Conservation (phyloP, 2,797 vertebrate species). For the Cossypha dichroa region DNA sequence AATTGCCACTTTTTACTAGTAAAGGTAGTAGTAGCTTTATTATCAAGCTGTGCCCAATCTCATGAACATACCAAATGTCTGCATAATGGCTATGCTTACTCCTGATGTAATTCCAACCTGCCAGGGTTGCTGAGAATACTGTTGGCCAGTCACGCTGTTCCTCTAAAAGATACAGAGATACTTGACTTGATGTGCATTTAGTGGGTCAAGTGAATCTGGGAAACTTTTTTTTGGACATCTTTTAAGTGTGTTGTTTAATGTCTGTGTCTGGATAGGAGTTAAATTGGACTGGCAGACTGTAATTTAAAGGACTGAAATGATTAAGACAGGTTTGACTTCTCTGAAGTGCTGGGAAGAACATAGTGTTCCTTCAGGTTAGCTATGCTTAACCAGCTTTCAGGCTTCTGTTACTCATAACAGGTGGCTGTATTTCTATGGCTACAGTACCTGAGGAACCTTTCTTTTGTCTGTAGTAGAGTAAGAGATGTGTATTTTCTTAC, state of each 20-base stretch:
- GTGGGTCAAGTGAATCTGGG: not conserved
- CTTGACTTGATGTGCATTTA: not conserved
- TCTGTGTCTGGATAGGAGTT: not conserved
- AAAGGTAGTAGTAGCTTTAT: not conserved
- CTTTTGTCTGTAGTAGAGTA: not conserved
- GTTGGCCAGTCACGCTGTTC: not conserved
- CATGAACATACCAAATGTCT: not conserved
- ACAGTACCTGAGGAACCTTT: not conserved
- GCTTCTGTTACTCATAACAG: not conserved
- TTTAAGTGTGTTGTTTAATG: not conserved
- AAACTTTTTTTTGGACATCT: not conserved
- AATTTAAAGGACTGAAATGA: not conserved
- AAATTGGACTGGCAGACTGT: not conserved
- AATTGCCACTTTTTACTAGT: not conserved
- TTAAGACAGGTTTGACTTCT: not conserved
- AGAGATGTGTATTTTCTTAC: not conserved
- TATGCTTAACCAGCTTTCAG: not conserved
- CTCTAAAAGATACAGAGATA: not conserved
- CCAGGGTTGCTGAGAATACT: not conserved
- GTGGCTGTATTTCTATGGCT: not conserved
- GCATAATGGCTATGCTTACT: not conserved
- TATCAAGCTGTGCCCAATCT: not conserved
- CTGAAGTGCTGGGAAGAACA: not conserved
- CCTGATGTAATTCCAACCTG: not conserved
- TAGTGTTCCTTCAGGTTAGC: not conserved